Percentiles rank a stretch among this genome's conserved stretches.
These are phyloP conservation scores for Asarcornis scutulata DNA, from an alignment of 2,113 vertebrate genomes.

Conservation along the genomic window DNA sequence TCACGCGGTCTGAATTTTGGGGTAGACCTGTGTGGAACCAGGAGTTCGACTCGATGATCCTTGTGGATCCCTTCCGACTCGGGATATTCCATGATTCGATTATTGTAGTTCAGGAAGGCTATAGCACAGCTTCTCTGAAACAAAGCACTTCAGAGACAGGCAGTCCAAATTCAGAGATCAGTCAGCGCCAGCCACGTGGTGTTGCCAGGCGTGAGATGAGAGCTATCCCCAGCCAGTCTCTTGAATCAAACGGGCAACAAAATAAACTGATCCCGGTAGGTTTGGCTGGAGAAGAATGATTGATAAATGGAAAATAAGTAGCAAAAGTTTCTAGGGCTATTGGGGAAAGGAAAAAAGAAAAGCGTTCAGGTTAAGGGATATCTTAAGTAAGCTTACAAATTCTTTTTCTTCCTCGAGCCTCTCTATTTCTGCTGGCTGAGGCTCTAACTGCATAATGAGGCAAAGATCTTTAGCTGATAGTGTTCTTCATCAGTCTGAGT, in stretches of 20 bases:
- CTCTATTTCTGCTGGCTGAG: not conserved
- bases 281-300: not conserved
- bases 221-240: not conserved
- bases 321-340: not conserved
- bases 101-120: not conserved
- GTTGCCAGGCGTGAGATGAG: not conserved
- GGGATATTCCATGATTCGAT: too few species aligned
- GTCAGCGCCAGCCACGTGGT: not conserved
- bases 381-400: not conserved
- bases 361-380: not conserved
- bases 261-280: not conserved
- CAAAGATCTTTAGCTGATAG: not conserved
- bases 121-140: not conserved
- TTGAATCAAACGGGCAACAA: not conserved
- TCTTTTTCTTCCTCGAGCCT: not conserved
- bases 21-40: too few species aligned
- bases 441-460: not conserved
- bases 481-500: not conserved
- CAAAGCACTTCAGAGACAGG: not conserved
- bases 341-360: too few species aligned
- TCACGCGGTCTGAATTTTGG: too few species aligned
- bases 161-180: not conserved
- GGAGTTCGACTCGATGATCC: too few species aligned
- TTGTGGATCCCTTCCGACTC: too few species aligned
- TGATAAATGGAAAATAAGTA: slow-evolving; percentile 30